phyloP scores from a whole-genome alignment of 2,797 vertebrate species.

The Poliocrania exsul region DNA sequence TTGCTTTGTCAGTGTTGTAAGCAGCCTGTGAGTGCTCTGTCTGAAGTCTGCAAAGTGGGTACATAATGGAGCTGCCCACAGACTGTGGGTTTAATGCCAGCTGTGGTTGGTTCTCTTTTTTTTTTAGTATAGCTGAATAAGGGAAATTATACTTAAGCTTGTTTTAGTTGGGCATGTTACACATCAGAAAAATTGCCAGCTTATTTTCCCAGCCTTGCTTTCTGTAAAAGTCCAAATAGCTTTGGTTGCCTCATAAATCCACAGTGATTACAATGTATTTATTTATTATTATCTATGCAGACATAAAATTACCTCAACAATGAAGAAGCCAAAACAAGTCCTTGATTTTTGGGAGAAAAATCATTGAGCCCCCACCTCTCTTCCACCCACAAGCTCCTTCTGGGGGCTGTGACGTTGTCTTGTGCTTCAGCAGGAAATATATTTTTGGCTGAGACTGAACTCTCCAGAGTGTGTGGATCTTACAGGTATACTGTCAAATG shows the following conservation, averaged over 20 bases:
- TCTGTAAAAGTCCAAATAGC: background rate
- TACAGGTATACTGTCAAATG: background rate
- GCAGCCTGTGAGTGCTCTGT: background rate
- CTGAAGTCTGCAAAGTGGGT: background rate
- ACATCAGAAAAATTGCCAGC: background rate
- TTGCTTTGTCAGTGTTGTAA: conserved; percentile 3
- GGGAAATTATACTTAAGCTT: conserved; percentile 17
- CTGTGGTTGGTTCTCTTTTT: background rate
- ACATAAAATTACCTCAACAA: conserved; percentile 12
- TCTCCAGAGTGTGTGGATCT: background rate
- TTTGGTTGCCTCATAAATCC: conserved; percentile 10
- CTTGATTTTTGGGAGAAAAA: conserved; percentile 5
- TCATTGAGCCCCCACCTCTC: background rate
- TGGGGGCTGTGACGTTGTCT: background rate
- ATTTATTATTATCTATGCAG: conserved; percentile 19
- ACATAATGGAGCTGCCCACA: background rate
- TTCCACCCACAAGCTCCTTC: background rate
- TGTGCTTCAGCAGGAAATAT: background rate
- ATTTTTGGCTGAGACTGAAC: background rate
- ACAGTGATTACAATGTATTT: conserved; percentile 29
- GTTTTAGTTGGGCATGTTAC: conserved; percentile 33
- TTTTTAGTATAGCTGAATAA: background rate
- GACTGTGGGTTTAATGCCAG: background rate
- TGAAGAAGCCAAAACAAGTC: conserved; percentile 5
- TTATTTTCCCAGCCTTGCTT: conserved; percentile 45